Conservation (phyloP, 2,888 invertebrate species). For the Crematogaster levior region DNA sequence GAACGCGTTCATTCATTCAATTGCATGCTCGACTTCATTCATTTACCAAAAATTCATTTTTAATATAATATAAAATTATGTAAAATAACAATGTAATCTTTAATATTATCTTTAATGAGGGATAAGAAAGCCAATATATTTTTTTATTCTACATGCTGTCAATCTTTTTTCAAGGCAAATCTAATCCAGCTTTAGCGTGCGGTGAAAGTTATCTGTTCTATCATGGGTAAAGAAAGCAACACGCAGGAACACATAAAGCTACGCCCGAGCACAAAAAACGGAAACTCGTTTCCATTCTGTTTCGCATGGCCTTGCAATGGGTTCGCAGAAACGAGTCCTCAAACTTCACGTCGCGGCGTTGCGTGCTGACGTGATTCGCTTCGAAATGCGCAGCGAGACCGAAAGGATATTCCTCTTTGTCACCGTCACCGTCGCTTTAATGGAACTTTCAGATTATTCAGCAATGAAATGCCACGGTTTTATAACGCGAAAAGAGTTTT, state of each 20-base stretch:
- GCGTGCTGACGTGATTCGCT: slow-evolving; percentile 68
- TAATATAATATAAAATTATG: not conserved
- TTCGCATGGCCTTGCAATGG: slow-evolving; percentile 46
- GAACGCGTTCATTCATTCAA: slow-evolving; percentile 49
- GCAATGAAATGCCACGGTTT: not conserved
- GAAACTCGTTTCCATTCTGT: slow-evolving; percentile 49
- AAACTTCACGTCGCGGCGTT: slow-evolving; percentile 54
- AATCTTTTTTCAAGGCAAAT: not conserved
- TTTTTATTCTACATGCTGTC: not conserved
- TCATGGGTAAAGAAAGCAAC: slow-evolving; percentile 2
- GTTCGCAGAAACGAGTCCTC: slow-evolving; percentile 54
- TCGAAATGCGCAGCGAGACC: slow-evolving; percentile 64
- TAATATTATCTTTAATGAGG: not conserved
- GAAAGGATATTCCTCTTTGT: slow-evolving; percentile 66
- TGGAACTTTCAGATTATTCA: slow-evolving; percentile 61
- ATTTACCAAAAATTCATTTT: slow-evolving; percentile 8
- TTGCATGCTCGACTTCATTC: slow-evolving; percentile 57
- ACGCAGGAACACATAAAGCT: not conserved
- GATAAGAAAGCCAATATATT: not conserved
- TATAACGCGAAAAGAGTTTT: slow-evolving; percentile 1
- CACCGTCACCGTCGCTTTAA: slow-evolving; percentile 57
- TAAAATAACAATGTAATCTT: not conserved
- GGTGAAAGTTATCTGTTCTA: not conserved
- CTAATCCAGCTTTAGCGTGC: slow-evolving; percentile 10
- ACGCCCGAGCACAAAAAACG: not conserved